These are phyloP conservation scores for Cephus runcator DNA, from an alignment of 2,888 invertebrate genomes.

Conservation along the genomic window DNA sequence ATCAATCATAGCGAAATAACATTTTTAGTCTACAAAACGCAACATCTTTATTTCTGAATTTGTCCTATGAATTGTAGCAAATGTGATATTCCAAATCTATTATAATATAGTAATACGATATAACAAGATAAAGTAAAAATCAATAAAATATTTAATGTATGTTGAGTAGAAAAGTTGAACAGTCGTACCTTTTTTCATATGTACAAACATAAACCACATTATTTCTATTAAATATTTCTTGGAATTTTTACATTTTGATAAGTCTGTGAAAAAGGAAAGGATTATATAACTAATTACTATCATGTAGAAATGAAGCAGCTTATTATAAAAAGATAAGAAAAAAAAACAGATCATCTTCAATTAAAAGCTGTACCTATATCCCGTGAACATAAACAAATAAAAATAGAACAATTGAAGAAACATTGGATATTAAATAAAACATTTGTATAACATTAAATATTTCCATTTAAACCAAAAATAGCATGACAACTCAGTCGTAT, in stretches of 20 bases:
- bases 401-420: slow-evolving; percentile 15
- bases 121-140: background rate
- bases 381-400: slow-evolving; percentile 13
- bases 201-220: background rate
- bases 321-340: slow-evolving; percentile 8
- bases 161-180: background rate
- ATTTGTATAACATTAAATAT: background rate
- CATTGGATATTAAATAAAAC: background rate
- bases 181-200: background rate
- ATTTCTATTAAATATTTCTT: background rate
- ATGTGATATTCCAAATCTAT: background rate
- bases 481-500: background rate
- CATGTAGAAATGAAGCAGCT: background rate
- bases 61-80: background rate
- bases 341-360: slow-evolving; percentile 30
- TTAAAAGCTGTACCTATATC: slow-evolving; percentile 12
- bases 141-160: background rate
- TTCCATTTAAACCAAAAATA: background rate
- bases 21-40: background rate
- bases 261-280: background rate
- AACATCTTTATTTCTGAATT: background rate
- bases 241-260: background rate
- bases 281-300: background rate
- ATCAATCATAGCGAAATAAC: background rate
- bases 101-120: background rate